These are phyloP conservation scores for Myocastor coypus DNA, from an alignment of 2,113 vertebrate genomes.

Conservation along the genomic window DNA sequence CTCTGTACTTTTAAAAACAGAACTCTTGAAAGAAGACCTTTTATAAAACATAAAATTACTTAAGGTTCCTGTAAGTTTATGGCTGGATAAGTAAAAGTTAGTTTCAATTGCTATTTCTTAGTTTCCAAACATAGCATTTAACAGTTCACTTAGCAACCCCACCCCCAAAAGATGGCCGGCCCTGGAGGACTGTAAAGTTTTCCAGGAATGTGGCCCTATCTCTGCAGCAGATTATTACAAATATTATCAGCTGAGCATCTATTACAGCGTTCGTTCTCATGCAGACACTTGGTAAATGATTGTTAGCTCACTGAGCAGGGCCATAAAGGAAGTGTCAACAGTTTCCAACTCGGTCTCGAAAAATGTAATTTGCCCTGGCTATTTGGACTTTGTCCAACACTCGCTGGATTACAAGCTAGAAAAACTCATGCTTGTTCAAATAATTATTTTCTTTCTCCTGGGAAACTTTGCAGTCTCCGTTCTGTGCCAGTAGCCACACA, in stretches of 20 bases:
- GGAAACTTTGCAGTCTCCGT: conserved; percentile 43
- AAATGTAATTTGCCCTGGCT: conserved; percentile 64
- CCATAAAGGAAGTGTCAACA: conserved; percentile 63
- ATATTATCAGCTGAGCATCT: not conserved
- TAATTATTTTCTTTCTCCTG: conserved; percentile 40
- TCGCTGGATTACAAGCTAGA: conserved; percentile 7
- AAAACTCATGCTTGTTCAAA: conserved; percentile 75
- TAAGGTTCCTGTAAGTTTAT: conserved; percentile 49
- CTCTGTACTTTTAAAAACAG: conserved; percentile 9
- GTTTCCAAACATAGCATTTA: conserved; percentile 57
- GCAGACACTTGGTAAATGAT: conserved; percentile 68
- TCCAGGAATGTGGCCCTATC: conserved; percentile 17
- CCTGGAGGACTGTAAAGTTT: not conserved
- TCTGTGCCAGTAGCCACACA: not conserved
- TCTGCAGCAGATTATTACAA: conserved; percentile 46
- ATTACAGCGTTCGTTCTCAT: not conserved
- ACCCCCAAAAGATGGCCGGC: conserved; percentile 9
- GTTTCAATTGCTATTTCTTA: conserved; percentile 48
- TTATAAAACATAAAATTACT: conserved; percentile 36
- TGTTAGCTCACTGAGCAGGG: conserved; percentile 45
- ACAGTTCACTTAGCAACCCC: conserved; percentile 42
- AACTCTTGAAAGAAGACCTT: conserved; percentile 10
- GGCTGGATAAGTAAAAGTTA: conserved; percentile 45
- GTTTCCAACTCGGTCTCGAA: conserved; percentile 49
- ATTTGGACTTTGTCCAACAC: conserved; percentile 68